Evolutionary conservation across 2,113 vertebrate species (phyloP).

Genomic region (Drymodes brunneopygia): DNA sequence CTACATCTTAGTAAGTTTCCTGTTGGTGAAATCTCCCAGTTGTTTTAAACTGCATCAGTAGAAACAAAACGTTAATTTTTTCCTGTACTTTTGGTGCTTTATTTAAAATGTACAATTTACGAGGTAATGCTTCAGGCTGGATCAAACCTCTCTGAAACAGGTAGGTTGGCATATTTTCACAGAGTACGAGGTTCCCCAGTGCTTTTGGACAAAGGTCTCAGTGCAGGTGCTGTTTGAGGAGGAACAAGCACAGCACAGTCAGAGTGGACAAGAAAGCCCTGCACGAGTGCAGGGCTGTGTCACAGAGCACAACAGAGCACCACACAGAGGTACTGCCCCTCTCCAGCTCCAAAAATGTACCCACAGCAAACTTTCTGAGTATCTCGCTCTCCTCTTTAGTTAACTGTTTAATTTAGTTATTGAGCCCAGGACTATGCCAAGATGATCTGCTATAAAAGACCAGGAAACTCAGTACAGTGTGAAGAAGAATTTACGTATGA

Average conservation of each 20-base stretch:
- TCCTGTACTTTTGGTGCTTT: neutral
- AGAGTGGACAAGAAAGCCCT: neutral
- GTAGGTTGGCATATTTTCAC: neutral
- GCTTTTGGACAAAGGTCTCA: neutral
- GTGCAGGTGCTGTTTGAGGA: neutral
- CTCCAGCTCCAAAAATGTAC: neutral
- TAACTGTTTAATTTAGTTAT: neutral
- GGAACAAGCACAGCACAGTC: accelerated
- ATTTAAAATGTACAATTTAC: neutral
- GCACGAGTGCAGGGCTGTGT: accelerated
- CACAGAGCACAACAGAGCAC: accelerated
- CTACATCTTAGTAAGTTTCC: neutral
- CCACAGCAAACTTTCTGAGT: neutral
- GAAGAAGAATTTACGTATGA: neutral
- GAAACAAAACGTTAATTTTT: neutral
- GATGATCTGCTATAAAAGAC: neutral
- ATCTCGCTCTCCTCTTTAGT: neutral
- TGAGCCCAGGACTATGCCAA: neutral
- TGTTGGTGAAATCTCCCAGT: neutral
- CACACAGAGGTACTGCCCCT: accelerated
- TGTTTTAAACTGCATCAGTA: neutral
- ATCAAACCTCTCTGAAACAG: neutral
- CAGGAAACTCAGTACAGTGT: neutral
- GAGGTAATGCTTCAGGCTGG: neutral
- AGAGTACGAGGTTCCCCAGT: neutral